Evolutionary conservation across 1,140 invertebrate genomes (phyloP).

Genomic region (Platyscapa corneri): DNA sequence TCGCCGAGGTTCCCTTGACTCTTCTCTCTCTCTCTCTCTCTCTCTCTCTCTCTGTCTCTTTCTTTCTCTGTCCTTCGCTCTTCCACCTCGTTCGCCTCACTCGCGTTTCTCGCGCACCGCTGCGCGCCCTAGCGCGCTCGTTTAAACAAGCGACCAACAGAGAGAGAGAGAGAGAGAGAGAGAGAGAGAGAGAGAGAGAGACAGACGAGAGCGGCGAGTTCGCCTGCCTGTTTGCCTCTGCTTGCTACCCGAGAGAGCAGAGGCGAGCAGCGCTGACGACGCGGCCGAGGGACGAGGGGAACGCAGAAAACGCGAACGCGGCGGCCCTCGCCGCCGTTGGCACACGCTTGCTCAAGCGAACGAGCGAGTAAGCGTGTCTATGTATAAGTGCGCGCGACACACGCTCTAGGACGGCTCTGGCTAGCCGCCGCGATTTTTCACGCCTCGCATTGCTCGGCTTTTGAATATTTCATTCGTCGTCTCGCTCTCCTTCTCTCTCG

Average conservation of each 20-base stretch:
- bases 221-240: background rate
- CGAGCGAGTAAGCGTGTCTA: background rate
- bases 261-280: background rate
- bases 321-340: background rate
- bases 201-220: background rate
- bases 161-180: constrained; percentile 8
- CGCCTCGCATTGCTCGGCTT: constrained; percentile 10
- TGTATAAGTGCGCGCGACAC: constrained; percentile 17
- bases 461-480: constrained; percentile 13
- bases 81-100: constrained; percentile 51
- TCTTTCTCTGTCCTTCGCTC: constrained; percentile 43
- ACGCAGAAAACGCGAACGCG: constrained; percentile 40
- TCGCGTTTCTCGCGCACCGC: constrained; percentile 45
- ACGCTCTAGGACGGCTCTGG: background rate
- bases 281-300: background rate
- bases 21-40: constrained; percentile 44
- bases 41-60: constrained; percentile 26
- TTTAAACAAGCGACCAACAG: constrained; percentile 26
- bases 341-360: background rate
- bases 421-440: constrained; percentile 6
- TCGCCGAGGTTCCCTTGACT: constrained; percentile 14
- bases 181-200: background rate
- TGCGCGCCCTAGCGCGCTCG: constrained; percentile 33
- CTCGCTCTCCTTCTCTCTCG: background rate
- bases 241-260: background rate